phyloP scores from a whole-genome alignment of 2,888 invertebrate genomes.

The Disparrhopalites patrizii region DNA sequence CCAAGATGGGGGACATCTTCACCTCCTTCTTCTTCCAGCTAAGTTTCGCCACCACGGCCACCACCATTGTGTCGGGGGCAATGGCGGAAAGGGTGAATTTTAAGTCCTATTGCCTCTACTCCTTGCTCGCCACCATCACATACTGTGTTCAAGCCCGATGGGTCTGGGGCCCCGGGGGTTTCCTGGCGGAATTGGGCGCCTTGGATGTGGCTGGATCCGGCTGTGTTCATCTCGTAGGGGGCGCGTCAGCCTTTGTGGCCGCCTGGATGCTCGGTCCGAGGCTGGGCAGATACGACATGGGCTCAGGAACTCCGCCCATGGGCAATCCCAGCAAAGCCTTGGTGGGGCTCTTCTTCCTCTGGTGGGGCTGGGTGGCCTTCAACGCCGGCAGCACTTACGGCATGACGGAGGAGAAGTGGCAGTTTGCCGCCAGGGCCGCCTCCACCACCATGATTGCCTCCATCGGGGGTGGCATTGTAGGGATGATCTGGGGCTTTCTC shows the following conservation, averaged over 20 bases:
- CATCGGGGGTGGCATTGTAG: slow-evolving; percentile 78
- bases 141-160: slow-evolving; percentile 52
- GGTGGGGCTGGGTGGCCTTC: slow-evolving; percentile 97
- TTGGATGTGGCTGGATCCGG: slow-evolving; percentile 53
- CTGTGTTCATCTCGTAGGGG: slow-evolving; percentile 53
- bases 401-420: slow-evolving; percentile 79
- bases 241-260: slow-evolving; percentile 68
- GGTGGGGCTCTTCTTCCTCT: slow-evolving; percentile 84
- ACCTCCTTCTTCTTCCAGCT: slow-evolving; percentile 85
- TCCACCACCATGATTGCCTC: slow-evolving; percentile 86
- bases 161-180: slow-evolving; percentile 50
- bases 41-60: slow-evolving; percentile 83
- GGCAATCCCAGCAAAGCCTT: slow-evolving; percentile 68
- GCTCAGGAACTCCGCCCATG: slow-evolving; percentile 55
- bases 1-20: slow-evolving; percentile 65
- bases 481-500: slow-evolving; percentile 61
- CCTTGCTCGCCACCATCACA: slow-evolving; percentile 51
- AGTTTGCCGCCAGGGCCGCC: slow-evolving; percentile 78
- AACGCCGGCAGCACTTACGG: slow-evolving; percentile 74
- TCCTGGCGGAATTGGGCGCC: slow-evolving; percentile 51
- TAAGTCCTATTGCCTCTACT: slow-evolving; percentile 52
- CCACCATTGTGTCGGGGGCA: slow-evolving; percentile 83
- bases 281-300: slow-evolving; percentile 68
- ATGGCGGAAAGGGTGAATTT: slow-evolving; percentile 75
- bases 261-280: slow-evolving; percentile 66